Evolutionary conservation across 2,797 vertebrate species (phyloP).

Genomic region (Phoxinus dragarum): DNA sequence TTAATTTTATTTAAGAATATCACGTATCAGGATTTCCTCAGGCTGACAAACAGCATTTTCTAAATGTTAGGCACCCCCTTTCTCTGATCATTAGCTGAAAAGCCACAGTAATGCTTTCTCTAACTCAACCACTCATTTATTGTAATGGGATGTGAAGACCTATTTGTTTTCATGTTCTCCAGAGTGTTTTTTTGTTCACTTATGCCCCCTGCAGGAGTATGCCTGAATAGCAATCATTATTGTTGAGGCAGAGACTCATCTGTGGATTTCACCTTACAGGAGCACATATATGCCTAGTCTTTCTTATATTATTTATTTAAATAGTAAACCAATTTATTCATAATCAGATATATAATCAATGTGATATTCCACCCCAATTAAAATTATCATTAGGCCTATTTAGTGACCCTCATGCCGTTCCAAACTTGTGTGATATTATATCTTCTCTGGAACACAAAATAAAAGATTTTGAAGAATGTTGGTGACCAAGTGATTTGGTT

Average conservation of each 20-base stretch:
- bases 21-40: not conserved
- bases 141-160: not conserved
- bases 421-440: not conserved
- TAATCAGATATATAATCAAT: not conserved
- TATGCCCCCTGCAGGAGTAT: conserved; percentile 5
- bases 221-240: not conserved
- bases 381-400: not conserved
- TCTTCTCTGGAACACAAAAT: not conserved
- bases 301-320: not conserved
- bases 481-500: no score
- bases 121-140: not conserved
- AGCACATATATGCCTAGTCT: not conserved
- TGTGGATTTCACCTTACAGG: not conserved
- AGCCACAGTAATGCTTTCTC: not conserved
- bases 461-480: not conserved
- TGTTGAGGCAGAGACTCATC: not conserved
- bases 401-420: not conserved
- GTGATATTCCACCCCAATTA: not conserved
- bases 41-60: not conserved
- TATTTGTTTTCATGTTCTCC: not conserved
- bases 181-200: not conserved
- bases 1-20: not conserved
- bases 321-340: not conserved
- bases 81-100: not conserved
- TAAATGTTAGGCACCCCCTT: not conserved